phyloP scores from a whole-genome alignment of 2,113 vertebrate genomes.

The Chitala chitala region DNA sequence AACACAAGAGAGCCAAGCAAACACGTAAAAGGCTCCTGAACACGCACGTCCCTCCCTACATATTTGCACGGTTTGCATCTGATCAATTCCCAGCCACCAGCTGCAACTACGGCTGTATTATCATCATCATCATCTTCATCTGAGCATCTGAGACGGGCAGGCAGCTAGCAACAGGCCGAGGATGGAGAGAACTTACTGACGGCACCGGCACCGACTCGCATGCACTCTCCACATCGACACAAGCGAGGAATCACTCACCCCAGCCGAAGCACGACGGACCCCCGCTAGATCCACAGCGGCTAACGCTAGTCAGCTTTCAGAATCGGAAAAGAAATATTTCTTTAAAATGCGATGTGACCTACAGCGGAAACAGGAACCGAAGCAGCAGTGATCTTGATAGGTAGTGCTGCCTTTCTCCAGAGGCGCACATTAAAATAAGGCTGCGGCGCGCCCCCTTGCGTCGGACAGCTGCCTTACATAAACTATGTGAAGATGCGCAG shows the following conservation, averaged over 20 bases:
- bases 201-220: conserved; percentile 21
- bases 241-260: conserved; percentile 27
- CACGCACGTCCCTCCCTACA: too few relatives aligned
- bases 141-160: conserved; percentile 18
- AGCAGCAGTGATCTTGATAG: conserved; percentile 34
- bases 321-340: conserved; percentile 24
- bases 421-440: conserved; percentile 32
- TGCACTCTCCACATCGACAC: not conserved
- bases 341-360: conserved; percentile 1
- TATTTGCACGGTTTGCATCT: too few relatives aligned
- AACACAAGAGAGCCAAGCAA: not conserved
- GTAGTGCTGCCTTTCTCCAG: conserved; percentile 30
- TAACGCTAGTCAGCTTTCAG: conserved; percentile 18
- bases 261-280: not conserved
- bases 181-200: conserved; percentile 28
- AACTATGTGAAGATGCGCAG: conserved; percentile 10
- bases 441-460: conserved; percentile 43
- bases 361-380: conserved; percentile 45
- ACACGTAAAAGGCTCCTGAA: not conserved
- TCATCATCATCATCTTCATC: not conserved
- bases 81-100: conserved; percentile 23
- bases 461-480: conserved; percentile 30
- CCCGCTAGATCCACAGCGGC: conserved; percentile 15
- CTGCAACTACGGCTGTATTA: conserved; percentile 30
- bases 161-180: conserved; percentile 45